Evolutionary conservation across 2,888 invertebrate genomes (phyloP).

Genomic region (Mallateleia sp.): DNA sequence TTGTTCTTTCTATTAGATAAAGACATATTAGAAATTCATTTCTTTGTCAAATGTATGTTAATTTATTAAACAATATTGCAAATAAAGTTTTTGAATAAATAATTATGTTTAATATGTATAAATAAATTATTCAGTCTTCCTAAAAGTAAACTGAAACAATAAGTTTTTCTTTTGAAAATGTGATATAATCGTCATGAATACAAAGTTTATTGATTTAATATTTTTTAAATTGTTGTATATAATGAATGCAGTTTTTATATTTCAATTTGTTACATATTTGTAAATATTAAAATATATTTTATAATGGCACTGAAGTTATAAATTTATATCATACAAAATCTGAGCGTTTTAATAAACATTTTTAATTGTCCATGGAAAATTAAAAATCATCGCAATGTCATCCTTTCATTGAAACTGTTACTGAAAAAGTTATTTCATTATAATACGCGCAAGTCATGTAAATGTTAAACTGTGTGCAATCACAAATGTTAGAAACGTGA

Average conservation of each 20-base stretch:
- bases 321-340: too few relatives aligned
- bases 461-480: slow-evolving; percentile 23
- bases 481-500: slow-evolving; percentile 16
- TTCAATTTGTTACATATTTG: neutral
- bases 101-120: neutral
- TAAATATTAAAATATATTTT: neutral
- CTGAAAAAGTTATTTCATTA: neutral
- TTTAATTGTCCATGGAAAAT: slow-evolving; percentile 16
- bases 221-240: neutral
- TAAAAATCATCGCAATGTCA: neutral
- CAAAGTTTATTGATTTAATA: neutral
- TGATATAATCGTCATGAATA: neutral
- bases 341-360: too few relatives aligned
- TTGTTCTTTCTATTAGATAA: neutral
- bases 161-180: neutral
- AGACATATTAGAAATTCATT: neutral
- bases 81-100: neutral
- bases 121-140: slow-evolving; percentile 1
- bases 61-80: neutral
- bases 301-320: neutral
- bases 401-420: neutral
- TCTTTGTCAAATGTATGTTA: neutral
- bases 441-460: slow-evolving; percentile 21
- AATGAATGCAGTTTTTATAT: neutral
- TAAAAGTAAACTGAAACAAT: neutral